Evolutionary conservation across 2,113 vertebrate species (phyloP), one percentile per base, ranked within the genome.

Genomic region (Brienomyrus longianalis): DNA sequence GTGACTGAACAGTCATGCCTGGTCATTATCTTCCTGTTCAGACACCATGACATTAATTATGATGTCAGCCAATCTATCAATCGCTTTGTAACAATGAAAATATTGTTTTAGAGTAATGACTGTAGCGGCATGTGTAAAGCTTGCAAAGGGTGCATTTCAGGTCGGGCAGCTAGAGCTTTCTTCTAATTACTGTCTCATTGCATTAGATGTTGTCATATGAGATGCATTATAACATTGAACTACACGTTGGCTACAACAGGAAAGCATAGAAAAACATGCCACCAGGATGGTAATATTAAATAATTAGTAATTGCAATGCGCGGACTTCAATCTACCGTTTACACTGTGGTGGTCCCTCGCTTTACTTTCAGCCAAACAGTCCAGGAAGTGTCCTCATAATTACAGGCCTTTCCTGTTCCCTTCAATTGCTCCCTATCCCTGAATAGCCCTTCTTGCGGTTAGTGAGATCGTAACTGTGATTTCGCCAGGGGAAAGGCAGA

Each of bases 381-480:
- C 90, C 87, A 89, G 70, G 85, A 88, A 87, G 48, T 59, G 88
- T 91, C 86, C 88, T 85, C 89, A 90, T 93, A 91, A 91, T 88
- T 89, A 83, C 52, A 83, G 83, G 17, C 87, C 86, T 31, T 35
- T 90, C 88, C 87, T 56, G 48, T 70, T 52, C 56, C 83, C 77
- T 86, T 66, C 48, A 84, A 90, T 88, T 56, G 59, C 35, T 54
- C 62, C n/a, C 45, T 23, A n/a, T 54, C 85, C 85, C 56, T 85
- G 45, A 87, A 86, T 74, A 90, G 85, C 85, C 62, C 62, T 77
- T 85, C 85, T 52, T 87, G 84, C 62, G 62, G 85, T 74, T 56
- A 50, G n/a, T 86, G n/a, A 62, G 39, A 74, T 85, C 56, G 80
- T 35, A 56, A 21, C 23, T 35, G 89, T 86, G 80, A 54, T 89